Percentiles rank a stretch among this genome's conserved stretches.
phyloP scores from a whole-genome alignment of 2,888 invertebrate genomes.

The Stenolophus ochropezus region DNA sequence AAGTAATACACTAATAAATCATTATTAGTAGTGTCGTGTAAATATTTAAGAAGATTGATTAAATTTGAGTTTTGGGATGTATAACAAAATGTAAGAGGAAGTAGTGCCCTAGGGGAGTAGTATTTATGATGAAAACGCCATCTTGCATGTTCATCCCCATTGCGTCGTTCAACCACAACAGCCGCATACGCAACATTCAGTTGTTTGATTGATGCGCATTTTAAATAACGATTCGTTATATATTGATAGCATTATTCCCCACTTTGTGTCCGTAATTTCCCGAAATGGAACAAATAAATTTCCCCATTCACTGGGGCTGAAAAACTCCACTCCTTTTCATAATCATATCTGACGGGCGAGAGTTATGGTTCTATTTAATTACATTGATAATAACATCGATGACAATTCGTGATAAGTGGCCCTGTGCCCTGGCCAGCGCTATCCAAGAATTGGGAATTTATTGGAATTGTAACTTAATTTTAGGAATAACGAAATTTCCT shows the following conservation, averaged over 20 bases:
- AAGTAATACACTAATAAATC: no score
- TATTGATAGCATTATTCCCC: conserved; percentile 55
- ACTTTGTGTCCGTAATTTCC: conserved; percentile 49
- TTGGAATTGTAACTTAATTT: conserved; percentile 28
- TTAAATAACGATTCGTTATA: conserved; percentile 48
- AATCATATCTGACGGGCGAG: conserved; percentile 16
- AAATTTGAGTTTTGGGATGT: no score
- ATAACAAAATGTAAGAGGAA: neutral
- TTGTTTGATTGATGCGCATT: conserved; percentile 41
- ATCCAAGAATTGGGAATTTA: conserved; percentile 12
- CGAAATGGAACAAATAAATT: conserved; percentile 54
- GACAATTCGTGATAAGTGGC: conserved; percentile 37
- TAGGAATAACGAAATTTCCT: neutral
- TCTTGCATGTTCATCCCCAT: neutral
- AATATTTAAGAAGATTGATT: no score
- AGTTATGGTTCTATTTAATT: conserved; percentile 32
- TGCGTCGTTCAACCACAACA: conserved; percentile 1
- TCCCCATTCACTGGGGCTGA: conserved; percentile 12
- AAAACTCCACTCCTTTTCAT: conserved; percentile 16
- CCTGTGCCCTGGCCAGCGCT: neutral
- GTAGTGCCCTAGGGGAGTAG: neutral
- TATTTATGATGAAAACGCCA: neutral
- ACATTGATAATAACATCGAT: conserved; percentile 18
- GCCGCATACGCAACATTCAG: conserved; percentile 20
- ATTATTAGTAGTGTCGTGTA: no score